Percentiles rank a stretch among this genome's conserved stretches.
phyloP scores from a whole-genome alignment of 2,797 vertebrate genomes.

The Threskiornis aethiopicus region DNA sequence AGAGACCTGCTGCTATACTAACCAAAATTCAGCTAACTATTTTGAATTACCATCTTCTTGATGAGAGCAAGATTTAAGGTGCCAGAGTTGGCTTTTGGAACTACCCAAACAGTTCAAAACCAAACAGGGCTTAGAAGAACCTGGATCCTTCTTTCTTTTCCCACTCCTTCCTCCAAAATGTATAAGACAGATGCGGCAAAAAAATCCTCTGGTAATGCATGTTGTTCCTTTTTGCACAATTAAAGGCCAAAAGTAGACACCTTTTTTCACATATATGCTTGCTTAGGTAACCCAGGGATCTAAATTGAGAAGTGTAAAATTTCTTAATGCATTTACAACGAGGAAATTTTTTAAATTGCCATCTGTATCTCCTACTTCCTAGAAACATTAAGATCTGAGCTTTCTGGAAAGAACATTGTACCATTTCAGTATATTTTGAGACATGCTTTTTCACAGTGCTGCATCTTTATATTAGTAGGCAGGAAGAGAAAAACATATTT shows the following conservation, averaged over 20 bases:
- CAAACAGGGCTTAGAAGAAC: neutral
- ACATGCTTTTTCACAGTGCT: neutral
- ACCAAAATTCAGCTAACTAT: neutral
- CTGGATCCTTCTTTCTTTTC: neutral
- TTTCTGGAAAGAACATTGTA: neutral
- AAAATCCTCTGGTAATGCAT: constrained; percentile 35
- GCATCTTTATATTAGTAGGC: neutral
- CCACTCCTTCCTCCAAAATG: neutral
- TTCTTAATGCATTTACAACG: neutral
- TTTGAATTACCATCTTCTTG: neutral
- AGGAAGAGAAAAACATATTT: neutral
- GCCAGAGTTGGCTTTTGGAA: neutral
- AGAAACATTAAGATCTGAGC: neutral
- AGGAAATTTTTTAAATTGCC: neutral
- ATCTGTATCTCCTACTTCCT: neutral
- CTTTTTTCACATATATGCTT: neutral
- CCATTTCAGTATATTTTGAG: neutral
- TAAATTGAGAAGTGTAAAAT: neutral
- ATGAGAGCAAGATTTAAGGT: neutral
- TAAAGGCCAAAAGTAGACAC: constrained; percentile 18
- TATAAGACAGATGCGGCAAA: neutral
- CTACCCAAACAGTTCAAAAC: neutral
- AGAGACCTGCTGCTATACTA: neutral
- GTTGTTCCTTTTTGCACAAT: constrained; percentile 65
- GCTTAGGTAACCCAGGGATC: neutral